phyloP scores from a whole-genome alignment of 2,797 vertebrate genomes.

The Pelodytes ibericus region DNA sequence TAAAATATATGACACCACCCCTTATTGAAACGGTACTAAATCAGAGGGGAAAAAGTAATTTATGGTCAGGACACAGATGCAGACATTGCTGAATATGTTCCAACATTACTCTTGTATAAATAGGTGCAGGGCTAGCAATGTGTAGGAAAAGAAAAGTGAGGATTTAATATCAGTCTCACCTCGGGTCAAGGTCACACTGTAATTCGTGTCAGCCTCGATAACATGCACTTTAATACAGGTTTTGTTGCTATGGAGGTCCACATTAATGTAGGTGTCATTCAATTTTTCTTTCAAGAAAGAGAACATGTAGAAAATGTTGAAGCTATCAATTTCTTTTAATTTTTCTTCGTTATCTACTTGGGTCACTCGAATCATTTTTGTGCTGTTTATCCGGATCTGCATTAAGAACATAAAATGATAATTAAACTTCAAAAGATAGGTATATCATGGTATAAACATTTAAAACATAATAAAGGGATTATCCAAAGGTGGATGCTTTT shows the following conservation, averaged over 20 bases:
- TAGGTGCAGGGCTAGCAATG: too few relatives aligned
- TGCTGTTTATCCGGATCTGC: slow-evolving; percentile 88
- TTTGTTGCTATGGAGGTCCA: slow-evolving; percentile 84
- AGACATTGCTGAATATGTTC: too few relatives aligned
- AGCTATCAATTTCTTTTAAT: slow-evolving; percentile 82
- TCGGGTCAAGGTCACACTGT: slow-evolving; percentile 73
- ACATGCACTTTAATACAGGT: slow-evolving; percentile 89
- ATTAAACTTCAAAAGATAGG: slow-evolving; percentile 5
- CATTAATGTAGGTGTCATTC: slow-evolving; percentile 85
- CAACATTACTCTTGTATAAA: too few relatives aligned
- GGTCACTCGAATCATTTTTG: slow-evolving; percentile 79
- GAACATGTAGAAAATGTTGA: slow-evolving; percentile 78
- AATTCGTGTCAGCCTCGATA: slow-evolving; percentile 64
- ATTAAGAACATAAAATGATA: background rate
- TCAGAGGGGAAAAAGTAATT: too few relatives aligned
- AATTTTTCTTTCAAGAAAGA: slow-evolving; percentile 82
- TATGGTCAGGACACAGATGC: too few relatives aligned
- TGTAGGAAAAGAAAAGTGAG: background rate
- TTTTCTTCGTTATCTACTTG: slow-evolving; percentile 86
- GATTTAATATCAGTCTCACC: slow-evolving; percentile 71
- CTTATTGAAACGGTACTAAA: too few relatives aligned
- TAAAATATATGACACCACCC: too few relatives aligned
- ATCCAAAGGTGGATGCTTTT: too few relatives aligned
- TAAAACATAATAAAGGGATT: too few relatives aligned
- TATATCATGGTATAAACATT: too few relatives aligned